Percentiles rank a stretch among this genome's conserved stretches.
These are phyloP conservation scores for Rhopilema esculentum DNA, from an alignment of 30 jellyfish, hydroid and myxozoan species.

Conservation along the genomic window DNA sequence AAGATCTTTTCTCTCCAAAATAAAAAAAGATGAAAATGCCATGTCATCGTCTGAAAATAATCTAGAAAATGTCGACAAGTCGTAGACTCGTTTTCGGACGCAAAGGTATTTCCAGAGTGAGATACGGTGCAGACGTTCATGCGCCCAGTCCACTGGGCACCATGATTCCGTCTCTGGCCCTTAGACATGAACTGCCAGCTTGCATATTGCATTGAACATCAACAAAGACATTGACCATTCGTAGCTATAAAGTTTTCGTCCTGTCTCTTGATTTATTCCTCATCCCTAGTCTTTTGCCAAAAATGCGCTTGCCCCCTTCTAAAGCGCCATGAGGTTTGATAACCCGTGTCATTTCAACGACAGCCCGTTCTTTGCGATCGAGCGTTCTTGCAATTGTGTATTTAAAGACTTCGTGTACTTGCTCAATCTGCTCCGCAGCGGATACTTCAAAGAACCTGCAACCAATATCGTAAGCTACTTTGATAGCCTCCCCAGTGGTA, in stretches of 20 bases:
- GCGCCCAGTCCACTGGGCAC: no score
- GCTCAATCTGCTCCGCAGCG: slow-evolving; percentile 74
- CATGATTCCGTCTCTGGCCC: no score
- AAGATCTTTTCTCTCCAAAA: no score
- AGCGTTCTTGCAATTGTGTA: slow-evolving; percentile 63
- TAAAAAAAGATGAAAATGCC: no score
- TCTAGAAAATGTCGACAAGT: no score
- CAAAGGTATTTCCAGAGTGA: no score
- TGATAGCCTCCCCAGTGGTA: slow-evolving; percentile 67
- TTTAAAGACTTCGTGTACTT: slow-evolving; percentile 57
- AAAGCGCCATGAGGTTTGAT: slow-evolving; percentile 16
- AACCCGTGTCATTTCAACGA: slow-evolving; percentile 24
- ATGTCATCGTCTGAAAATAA: no score
- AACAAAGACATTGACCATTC: no score
- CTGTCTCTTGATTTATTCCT: slow-evolving; percentile 63
- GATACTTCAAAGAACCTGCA: slow-evolving; percentile 73
- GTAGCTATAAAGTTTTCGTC: slow-evolving; percentile 51
- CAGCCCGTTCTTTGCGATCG: slow-evolving; percentile 62
- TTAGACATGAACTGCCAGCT: no score
- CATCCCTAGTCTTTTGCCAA: slow-evolving; percentile 72
- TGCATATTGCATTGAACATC: no score
- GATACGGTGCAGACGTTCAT: no score
- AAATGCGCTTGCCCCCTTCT: slow-evolving; percentile 59
- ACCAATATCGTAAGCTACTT: slow-evolving; percentile 71
- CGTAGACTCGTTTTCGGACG: no score